Evolutionary conservation across 2,113 vertebrate genomes (phyloP), one percentile per base, ranked within the genome.

Genomic region (Phocoena sinus): DNA sequence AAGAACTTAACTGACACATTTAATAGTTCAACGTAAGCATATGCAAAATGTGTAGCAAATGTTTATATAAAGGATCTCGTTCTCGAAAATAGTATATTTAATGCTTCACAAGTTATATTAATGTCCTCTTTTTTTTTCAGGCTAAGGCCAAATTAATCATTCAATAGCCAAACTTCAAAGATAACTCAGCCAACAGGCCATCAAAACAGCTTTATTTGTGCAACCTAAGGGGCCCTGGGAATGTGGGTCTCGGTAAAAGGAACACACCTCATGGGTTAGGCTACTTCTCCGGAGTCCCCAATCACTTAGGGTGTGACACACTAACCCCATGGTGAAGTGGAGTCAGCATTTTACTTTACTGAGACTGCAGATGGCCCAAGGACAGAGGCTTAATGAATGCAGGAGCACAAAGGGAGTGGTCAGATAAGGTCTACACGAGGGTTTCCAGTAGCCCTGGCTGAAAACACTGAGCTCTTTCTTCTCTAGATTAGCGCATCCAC

Each of bases 341-440:
- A 63, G 50, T 92, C 89, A 94, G 74, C 2, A 0, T 89, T 96
- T 81, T 94, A 91, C 96, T 95, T 95, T 81, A 38, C 94, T 50
- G 33, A 47, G 0, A 20, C 50, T 56, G 92, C 96, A 97, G 96
- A 94, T 96, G 95, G 95, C 95, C 89, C 94, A 93, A 94, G 76
- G 96, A 94, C 28, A 18, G 0, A 87, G 68, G 97, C 76, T 81
- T 86, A 96, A 94, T 33, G 71, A 93, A 68, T 47, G 38, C 47
- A 94, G 94, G 85, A 44, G 9, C 80, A 87, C 67, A 11, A 63
- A 94, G 68, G 50, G 38, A 91, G 36, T 63, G 23, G 77, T 90
- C 93, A 94, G 60, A 81, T 83, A 92, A 15, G 47, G 56, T 95
- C 95, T 77, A 31, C 26, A 44, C 2, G 74, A 11, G 2, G 58